These are phyloP conservation scores for Taurulus bubalis DNA, from an alignment of 2,113 vertebrate species.

Conservation along the genomic window DNA sequence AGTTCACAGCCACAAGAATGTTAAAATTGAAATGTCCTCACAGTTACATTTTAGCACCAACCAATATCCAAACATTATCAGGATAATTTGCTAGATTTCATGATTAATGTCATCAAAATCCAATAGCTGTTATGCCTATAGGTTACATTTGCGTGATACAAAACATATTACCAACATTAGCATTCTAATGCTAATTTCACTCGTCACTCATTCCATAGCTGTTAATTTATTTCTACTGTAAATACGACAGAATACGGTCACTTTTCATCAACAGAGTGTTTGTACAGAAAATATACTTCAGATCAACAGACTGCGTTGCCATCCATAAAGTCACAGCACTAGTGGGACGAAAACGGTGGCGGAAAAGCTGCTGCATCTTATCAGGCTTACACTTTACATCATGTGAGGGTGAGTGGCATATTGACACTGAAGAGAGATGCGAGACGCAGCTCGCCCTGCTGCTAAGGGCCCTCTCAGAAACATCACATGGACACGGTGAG, in stretches of 20 bases:
- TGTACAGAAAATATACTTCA: not conserved
- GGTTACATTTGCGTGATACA: not conserved
- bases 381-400: not conserved
- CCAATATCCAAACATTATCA: too few relatives aligned
- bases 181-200: not conserved
- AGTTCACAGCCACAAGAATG: not conserved
- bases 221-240: not conserved
- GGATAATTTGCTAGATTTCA: too few relatives aligned
- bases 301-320: not conserved
- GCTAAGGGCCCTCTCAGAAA: constrained; percentile 16
- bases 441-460: not conserved
- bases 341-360: not conserved
- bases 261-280: not conserved
- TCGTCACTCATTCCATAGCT: not conserved
- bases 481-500: constrained; percentile 26
- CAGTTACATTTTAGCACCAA: not conserved
- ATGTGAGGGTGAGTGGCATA: not conserved
- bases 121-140: not conserved
- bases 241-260: not conserved
- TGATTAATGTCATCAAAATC: not conserved
- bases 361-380: not conserved
- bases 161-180: not conserved
- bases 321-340: not conserved
- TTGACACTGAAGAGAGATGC: constrained; percentile 2
- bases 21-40: not conserved